Evolutionary conservation across 2,888 invertebrate species (phyloP), one percentile per base, ranked within the genome.

Genomic region (Thymelicus acteon): DNA sequence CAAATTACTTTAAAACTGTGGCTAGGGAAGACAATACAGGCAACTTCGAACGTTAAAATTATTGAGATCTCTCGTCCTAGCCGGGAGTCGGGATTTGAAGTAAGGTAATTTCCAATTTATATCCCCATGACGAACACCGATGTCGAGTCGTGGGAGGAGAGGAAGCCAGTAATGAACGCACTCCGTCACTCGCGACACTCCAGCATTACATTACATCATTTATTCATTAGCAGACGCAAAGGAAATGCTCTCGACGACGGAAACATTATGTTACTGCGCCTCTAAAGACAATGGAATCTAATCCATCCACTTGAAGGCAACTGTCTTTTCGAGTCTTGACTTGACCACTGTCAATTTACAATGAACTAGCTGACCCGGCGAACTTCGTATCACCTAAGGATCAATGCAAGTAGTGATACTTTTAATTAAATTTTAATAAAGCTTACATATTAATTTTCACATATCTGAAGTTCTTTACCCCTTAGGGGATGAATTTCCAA

Each of bases 161-260:
- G 83, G 85, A 85, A 79, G 80, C 80, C 74, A 75, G 75, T 82
- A 83, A 83, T 83, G 79, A 80, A 72, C 73, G 73, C 63, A 57
- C 57, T 57, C 57, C 57, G 58, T 40, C 69, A 57, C 75, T 75
- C 74, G 76, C 75, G 74, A 75, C 76, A 74, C 70, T 74, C 72
- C 70, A 70, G 64, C 75, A 74, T 72, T 73, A 67, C 76, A 77
- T 81, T 79, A 80, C 79, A 79, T 84, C 79, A 83, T 83, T 81
- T 80, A 78, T 75, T 78, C 76, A 78, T 78, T 73, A 74, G 72
- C 68, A 70, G 70, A 73, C 70, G 68, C 70, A 67, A 63, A 75
- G 78, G 78, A 78, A 76, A 76, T 74, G 72, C 73, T 78, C 77
- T 75, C 75, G 73, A 72, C 77, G 74, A 72, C 77, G 79, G 80